Percentiles rank a stretch among this genome's conserved stretches.
These are phyloP conservation scores for Pterois miles DNA, from an alignment of 2,797 vertebrate genomes.

Conservation along the genomic window DNA sequence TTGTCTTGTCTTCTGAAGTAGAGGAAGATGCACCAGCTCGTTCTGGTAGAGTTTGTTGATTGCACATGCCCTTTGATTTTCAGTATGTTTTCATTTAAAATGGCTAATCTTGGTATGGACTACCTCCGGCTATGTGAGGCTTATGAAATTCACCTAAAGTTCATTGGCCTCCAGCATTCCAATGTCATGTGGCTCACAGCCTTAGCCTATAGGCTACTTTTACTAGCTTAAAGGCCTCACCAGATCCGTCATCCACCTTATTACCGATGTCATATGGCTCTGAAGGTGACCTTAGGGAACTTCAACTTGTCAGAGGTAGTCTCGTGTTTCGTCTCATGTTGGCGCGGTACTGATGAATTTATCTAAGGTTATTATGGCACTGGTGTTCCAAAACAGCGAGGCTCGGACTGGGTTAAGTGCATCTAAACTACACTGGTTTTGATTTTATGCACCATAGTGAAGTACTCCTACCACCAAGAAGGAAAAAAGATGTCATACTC, in stretches of 20 bases:
- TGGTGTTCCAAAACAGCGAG: neutral
- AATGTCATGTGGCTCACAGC: constrained; percentile 48
- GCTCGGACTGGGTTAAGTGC: neutral
- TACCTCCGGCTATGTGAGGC: constrained; percentile 17
- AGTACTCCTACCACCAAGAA: neutral
- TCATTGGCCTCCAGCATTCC: constrained; percentile 49
- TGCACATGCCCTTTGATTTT: neutral
- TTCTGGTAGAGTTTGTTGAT: neutral
- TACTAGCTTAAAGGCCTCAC: constrained; percentile 13
- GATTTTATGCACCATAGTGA: neutral
- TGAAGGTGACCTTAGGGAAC: neutral
- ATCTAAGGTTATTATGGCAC: neutral
- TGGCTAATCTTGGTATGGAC: neutral
- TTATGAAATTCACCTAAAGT: constrained; percentile 40
- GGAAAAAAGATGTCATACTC: neutral
- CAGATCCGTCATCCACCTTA: constrained; percentile 2
- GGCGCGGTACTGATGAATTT: neutral
- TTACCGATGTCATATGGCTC: constrained; percentile 7
- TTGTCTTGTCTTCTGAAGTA: neutral
- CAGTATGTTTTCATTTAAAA: constrained; percentile 20
- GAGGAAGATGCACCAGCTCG: neutral
- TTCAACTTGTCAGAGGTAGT: neutral
- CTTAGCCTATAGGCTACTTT: constrained; percentile 19
- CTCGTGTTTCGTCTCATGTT: neutral
- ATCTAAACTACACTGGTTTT: neutral